These are phyloP conservation scores for Drosophila neonasuta DNA, from an alignment of 2,888 invertebrate species.

Conservation along the genomic window DNA sequence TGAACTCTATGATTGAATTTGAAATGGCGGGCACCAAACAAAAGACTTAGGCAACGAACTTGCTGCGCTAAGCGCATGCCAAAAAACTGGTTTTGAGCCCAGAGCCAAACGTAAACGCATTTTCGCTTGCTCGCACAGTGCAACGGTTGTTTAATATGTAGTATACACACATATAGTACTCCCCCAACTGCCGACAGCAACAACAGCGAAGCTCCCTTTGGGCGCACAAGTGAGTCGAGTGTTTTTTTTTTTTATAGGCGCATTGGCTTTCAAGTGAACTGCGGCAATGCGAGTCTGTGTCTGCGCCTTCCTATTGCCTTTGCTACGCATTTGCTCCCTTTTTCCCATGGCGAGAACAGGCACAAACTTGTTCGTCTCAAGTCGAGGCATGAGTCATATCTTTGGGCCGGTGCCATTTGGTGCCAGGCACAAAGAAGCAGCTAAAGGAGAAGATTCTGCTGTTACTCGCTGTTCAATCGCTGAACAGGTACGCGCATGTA, in stretches of 20 bases:
- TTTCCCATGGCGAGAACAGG: slow-evolving; percentile 63
- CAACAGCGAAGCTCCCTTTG: slow-evolving; percentile 15
- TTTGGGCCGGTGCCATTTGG: slow-evolving; percentile 30
- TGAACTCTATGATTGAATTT: slow-evolving; percentile 66
- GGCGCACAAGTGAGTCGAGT: background rate
- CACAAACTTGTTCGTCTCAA: slow-evolving; percentile 55
- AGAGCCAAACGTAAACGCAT: slow-evolving; percentile 50
- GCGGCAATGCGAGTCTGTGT: slow-evolving; percentile 30
- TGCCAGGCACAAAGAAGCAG: slow-evolving; percentile 36
- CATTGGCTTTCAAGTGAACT: slow-evolving; percentile 39
- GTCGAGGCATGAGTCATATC: slow-evolving; percentile 44
- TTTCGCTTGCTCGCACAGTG: slow-evolving; percentile 45
- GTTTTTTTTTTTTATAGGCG: slow-evolving; percentile 25
- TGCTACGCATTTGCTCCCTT: slow-evolving; percentile 50
- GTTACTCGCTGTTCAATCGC: slow-evolving; percentile 17
- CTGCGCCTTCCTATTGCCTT: slow-evolving; percentile 9
- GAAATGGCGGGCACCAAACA: slow-evolving; percentile 54
- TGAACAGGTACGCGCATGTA: slow-evolving; percentile 46
- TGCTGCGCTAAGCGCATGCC: slow-evolving; percentile 51
- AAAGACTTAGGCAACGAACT: slow-evolving; percentile 78
- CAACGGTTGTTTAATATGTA: slow-evolving; percentile 56
- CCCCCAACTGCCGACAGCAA: slow-evolving; percentile 29
- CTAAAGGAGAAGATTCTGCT: slow-evolving; percentile 23
- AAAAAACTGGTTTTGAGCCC: slow-evolving; percentile 60
- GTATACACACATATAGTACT: background rate